Evolutionary conservation across 1,140 invertebrate species (phyloP), one percentile per base, ranked within the genome.

Genomic region (Tetramorium parvispinum): DNA sequence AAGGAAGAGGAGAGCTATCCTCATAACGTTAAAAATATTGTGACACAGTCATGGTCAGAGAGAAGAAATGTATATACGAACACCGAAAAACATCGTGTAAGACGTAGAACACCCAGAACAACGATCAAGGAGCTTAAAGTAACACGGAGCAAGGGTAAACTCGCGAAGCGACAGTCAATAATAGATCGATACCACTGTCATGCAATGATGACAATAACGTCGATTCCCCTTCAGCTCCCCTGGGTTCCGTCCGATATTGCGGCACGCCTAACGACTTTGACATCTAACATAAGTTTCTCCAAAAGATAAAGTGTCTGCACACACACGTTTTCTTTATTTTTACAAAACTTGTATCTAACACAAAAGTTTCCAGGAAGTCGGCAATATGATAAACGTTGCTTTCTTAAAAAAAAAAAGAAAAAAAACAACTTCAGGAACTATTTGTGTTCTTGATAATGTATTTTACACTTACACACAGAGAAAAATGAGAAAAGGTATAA

Each of bases 81-180:
- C 76, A 90, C 57, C 59, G 86, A 91, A 77, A 68, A 88, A 90
- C 78, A 90, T 53, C 85, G 73, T 88, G 78, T 90, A 83, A 86
- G 55, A 88, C 76, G 81, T 85, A 78, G 66, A 85, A 87, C 86
- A 88, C 87, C 73, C 81, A 88, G 73, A 87, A 87, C 89, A 92
- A 91, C 59, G 88, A 91, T 89, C 88, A 91, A 91, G 85, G 70
- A 77, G 55, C 55, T 77, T 85, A 88, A 76, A 78, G 70, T 83
- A 83, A 83, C 79, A 83, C 68, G 79, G 85, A 86, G 87, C 85
- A 82, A 65, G 65, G 79, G 73, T 63, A 73, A 86, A 90, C 78
- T 89, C 82, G 89, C 89, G 91, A 92, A 92, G 91, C 91, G 91
- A 93, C 91, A 91, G 73, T 92, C 63, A 92, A 89, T 90, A 88